Percentiles rank a stretch among this genome's conserved stretches.
These are phyloP conservation scores for Rousettus leschenaultii DNA, from an alignment of 2,113 vertebrate species.

Conservation along the genomic window DNA sequence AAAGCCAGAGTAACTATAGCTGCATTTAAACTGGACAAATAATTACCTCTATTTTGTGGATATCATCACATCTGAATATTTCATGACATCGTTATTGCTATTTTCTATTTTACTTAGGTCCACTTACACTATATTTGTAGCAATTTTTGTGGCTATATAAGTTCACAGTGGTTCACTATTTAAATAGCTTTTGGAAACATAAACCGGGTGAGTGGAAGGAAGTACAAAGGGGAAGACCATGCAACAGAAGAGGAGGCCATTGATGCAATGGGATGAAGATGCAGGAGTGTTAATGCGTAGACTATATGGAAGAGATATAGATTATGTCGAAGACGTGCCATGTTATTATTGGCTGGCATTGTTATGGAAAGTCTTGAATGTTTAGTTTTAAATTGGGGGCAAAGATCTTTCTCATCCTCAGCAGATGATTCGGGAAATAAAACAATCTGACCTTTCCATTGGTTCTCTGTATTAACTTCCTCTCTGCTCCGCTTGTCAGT, in stretches of 20 bases:
- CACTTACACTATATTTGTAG: slow-evolving; percentile 33
- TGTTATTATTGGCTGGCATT: not conserved
- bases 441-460: not conserved
- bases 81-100: not conserved
- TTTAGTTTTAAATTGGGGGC: slow-evolving; percentile 43
- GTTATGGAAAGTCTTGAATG: not conserved
- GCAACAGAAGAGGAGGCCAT: not conserved
- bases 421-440: not conserved
- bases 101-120: slow-evolving; percentile 24
- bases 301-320: not conserved
- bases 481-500: not conserved
- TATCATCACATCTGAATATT: slow-evolving; percentile 9
- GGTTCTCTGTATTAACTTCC: slow-evolving; percentile 32
- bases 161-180: not conserved
- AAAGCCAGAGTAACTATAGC: not conserved
- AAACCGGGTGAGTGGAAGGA: not conserved
- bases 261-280: not conserved
- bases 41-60: slow-evolving; percentile 34
- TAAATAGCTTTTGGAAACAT: not conserved
- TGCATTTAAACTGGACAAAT: slow-evolving; percentile 31
- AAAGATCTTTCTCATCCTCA: slow-evolving; percentile 51
- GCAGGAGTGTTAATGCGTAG: not conserved
- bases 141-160: not conserved
- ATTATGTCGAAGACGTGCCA: not conserved
- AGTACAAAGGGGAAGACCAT: not conserved